phyloP scores from a whole-genome alignment of 2,113 vertebrate species.

The Amia ocellicauda region DNA sequence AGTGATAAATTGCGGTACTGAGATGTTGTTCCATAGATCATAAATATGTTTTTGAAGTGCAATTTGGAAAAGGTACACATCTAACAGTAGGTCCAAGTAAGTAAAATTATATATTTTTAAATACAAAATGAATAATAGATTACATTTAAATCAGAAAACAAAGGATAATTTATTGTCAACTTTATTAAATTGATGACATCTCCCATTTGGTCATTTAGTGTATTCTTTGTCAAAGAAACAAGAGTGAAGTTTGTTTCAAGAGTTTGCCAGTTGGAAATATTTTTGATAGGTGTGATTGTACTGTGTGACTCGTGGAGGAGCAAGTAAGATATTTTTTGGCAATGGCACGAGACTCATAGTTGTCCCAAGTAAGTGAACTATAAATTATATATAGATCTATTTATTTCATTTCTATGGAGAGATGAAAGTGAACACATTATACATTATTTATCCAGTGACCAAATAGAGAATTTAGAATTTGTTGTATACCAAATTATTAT shows the following conservation, averaged over 20 bases:
- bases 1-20: not conserved
- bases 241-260: not conserved
- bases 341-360: not conserved
- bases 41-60: no score
- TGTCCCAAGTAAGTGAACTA: not conserved
- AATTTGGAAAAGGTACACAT: conserved; percentile 2
- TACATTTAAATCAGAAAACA: no score
- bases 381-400: not conserved
- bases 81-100: not conserved
- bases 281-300: not conserved
- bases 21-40: no score
- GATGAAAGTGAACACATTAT: not conserved
- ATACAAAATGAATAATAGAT: no score
- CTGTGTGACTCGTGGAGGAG: conserved; percentile 27
- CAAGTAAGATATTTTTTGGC: conserved; percentile 18
- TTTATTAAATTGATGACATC: no score
- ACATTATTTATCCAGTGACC: not conserved
- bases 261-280: not conserved
- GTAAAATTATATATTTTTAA: no score
- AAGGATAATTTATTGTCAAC: no score
- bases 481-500: no score
- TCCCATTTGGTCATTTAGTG: no score
- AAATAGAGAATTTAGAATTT: no score
- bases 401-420: not conserved
- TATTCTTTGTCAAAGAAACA: no score